Conservation (phyloP, 1,140 invertebrate species). For the Drosophila asahinai region DNA sequence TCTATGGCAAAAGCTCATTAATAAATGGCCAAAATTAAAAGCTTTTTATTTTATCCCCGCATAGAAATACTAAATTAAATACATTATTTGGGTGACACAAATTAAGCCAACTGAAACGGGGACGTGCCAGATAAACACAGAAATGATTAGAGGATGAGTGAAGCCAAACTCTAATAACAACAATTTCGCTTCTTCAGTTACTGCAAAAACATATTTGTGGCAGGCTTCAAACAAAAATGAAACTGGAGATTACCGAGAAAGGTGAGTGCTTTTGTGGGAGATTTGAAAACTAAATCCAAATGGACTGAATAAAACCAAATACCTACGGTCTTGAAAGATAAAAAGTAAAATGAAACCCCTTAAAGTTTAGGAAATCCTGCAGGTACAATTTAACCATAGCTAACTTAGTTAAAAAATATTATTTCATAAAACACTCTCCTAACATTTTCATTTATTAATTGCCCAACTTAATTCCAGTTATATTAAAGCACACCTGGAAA, state of each 20-base stretch:
- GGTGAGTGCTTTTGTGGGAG: neutral
- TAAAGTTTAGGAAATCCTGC: too few relatives aligned
- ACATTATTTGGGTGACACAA: constrained; percentile 31
- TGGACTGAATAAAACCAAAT: neutral
- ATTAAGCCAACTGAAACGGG: constrained; percentile 35
- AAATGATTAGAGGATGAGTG: constrained; percentile 3
- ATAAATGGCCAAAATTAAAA: constrained; percentile 76
- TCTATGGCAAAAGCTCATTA: constrained; percentile 68
- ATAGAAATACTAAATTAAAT: constrained; percentile 39
- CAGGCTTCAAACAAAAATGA: neutral
- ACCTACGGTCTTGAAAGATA: neutral
- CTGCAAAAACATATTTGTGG: constrained; percentile 25
- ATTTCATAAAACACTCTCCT: neutral
- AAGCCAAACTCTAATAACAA: constrained; percentile 47
- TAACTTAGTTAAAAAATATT: too few relatives aligned
- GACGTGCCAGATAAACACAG: constrained; percentile 46
- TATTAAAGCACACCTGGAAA: neutral
- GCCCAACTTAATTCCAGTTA: neutral
- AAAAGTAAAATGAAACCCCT: neutral
- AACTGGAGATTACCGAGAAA: neutral
- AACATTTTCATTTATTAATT: neutral
- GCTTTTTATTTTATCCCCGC: constrained; percentile 51
- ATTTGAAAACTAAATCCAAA: neutral
- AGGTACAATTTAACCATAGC: neutral
- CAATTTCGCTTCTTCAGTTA: constrained; percentile 56